Evolutionary conservation across 2,797 vertebrate species (phyloP).

Genomic region (Periparus ater): DNA sequence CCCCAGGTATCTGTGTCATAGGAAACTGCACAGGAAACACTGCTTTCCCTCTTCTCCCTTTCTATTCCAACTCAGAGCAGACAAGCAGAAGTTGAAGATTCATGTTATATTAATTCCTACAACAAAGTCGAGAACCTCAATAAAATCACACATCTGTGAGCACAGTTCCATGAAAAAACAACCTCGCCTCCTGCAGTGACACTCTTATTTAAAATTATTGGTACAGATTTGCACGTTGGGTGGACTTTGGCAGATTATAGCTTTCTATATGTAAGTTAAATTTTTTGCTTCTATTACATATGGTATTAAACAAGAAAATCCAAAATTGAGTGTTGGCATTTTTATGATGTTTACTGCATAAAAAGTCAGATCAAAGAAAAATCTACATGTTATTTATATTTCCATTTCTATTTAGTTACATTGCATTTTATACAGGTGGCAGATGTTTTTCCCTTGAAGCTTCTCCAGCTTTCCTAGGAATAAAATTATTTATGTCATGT

Average conservation of each 20-base stretch:
- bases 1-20: neutral
- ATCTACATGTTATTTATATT: neutral
- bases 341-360: neutral
- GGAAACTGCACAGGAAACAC: neutral
- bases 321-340: neutral
- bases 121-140: neutral
- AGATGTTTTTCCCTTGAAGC: neutral
- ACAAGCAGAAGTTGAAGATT: neutral
- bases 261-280: neutral
- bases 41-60: neutral
- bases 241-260: neutral
- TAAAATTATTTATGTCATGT: neutral
- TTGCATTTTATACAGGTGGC: neutral
- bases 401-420: neutral
- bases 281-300: neutral
- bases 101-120: neutral
- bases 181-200: neutral
- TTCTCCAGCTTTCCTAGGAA: neutral
- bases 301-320: neutral
- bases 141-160: neutral
- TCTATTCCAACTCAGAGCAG: neutral
- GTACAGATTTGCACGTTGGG: neutral
- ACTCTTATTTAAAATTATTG: neutral
- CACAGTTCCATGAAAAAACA: neutral
- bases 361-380: conserved; percentile 16